These are phyloP conservation scores for Dasyprocta punctata DNA, from an alignment of 2,113 vertebrate genomes.

Conservation along the genomic window DNA sequence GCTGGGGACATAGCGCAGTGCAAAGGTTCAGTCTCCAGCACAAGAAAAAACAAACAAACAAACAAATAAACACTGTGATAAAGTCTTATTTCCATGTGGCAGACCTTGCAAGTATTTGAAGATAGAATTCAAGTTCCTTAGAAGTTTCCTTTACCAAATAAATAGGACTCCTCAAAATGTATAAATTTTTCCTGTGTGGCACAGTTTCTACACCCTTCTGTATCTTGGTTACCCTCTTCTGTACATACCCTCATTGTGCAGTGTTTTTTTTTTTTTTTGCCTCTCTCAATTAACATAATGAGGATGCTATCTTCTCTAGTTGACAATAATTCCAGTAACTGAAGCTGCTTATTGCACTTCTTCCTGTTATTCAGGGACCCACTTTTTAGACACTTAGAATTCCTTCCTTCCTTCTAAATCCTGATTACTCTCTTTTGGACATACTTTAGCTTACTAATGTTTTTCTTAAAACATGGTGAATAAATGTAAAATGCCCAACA, in stretches of 20 bases:
- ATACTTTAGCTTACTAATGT: neutral
- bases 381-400: neutral
- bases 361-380: neutral
- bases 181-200: neutral
- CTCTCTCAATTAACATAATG: neutral
- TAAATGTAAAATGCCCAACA: neutral
- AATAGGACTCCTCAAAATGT: neutral
- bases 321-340: neutral
- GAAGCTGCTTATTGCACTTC: neutral
- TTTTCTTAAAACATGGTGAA: conserved; percentile 13
- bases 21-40: neutral
- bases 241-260: neutral
- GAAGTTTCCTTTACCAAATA: neutral
- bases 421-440: neutral
- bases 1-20: neutral
- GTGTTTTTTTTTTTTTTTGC: neutral
- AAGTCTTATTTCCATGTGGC: neutral
- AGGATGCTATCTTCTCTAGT: neutral
- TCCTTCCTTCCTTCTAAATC: neutral
- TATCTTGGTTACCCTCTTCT: neutral
- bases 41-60: too few species aligned
- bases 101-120: neutral
- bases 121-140: neutral
- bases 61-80: too few species aligned
- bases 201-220: neutral